phyloP scores from a whole-genome alignment of 2,888 invertebrate genomes.

The Drosophila stalkeri region DNA sequence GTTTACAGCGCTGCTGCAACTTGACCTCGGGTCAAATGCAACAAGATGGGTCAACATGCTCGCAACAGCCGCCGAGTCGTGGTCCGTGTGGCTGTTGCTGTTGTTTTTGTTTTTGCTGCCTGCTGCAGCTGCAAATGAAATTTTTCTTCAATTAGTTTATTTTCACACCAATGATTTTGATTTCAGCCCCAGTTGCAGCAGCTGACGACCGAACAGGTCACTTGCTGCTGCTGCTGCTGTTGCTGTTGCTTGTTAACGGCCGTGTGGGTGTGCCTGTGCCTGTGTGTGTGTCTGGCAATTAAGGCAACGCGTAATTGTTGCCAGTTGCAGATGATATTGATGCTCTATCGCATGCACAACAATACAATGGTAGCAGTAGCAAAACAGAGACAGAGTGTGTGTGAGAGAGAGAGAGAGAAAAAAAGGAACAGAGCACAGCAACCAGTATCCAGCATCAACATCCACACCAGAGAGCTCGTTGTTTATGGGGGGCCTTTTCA shows the following conservation, averaged over 20 bases:
- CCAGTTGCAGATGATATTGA: slow-evolving; percentile 77
- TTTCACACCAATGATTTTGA: slow-evolving; percentile 80
- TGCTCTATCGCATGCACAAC: slow-evolving; percentile 46
- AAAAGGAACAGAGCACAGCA: background rate
- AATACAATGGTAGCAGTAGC: slow-evolving; percentile 9
- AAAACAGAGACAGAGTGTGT: background rate
- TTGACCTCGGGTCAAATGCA: slow-evolving; percentile 77
- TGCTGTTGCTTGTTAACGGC: slow-evolving; percentile 53
- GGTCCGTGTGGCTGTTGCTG: slow-evolving; percentile 1
- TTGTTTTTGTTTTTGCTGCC: background rate
- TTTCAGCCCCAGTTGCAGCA: slow-evolving; percentile 56
- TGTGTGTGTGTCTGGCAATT: slow-evolving; percentile 62
- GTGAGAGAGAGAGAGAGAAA: background rate
- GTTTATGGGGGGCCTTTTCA: slow-evolving; percentile 40
- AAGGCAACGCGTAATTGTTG: slow-evolving; percentile 79
- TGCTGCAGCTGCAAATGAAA: slow-evolving; percentile 64
- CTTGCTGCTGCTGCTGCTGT: slow-evolving; percentile 28
- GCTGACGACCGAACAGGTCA: slow-evolving; percentile 21
- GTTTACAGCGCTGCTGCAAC: slow-evolving; percentile 52
- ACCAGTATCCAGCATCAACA: slow-evolving; percentile 10
- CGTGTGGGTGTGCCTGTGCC: background rate
- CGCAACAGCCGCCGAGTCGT: background rate
- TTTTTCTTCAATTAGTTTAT: slow-evolving; percentile 81
- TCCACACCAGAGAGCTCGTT: slow-evolving; percentile 36
- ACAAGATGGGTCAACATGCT: slow-evolving; percentile 65